Evolutionary conservation across 2,113 vertebrate genomes (phyloP).

Genomic region (Sander vitreus): DNA sequence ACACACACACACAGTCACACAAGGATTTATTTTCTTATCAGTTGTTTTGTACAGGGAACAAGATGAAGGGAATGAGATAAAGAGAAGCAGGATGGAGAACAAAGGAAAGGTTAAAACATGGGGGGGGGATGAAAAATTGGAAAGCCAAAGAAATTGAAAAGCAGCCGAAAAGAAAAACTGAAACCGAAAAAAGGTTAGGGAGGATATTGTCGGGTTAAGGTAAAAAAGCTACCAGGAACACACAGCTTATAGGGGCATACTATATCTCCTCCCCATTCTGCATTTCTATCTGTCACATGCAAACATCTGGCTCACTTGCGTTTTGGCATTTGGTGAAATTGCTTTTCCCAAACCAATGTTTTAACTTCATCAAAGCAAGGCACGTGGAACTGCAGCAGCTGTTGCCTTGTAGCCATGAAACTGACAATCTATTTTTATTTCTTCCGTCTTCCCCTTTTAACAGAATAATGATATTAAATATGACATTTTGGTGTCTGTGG

Average conservation of each 20-base stretch:
- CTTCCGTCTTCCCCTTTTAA: slow-evolving; percentile 18
- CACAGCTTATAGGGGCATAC: not conserved
- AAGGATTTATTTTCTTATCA: slow-evolving; percentile 49
- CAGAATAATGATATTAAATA: slow-evolving; percentile 30
- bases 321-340: slow-evolving; percentile 71
- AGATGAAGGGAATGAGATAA: slow-evolving; percentile 25
- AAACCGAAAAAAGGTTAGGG: not conserved
- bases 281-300: slow-evolving; percentile 34
- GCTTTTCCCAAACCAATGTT: slow-evolving; percentile 60
- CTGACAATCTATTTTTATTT: slow-evolving; percentile 41
- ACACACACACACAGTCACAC: slow-evolving; percentile 12
- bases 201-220: slow-evolving; percentile 14
- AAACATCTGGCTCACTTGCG: slow-evolving; percentile 44
- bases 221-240: not conserved
- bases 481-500: slow-evolving; percentile 8
- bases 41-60: slow-evolving; percentile 25
- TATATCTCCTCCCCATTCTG: slow-evolving; percentile 1
- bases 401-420: slow-evolving; percentile 46
- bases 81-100: not conserved
- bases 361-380: slow-evolving; percentile 54
- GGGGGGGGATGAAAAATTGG: slow-evolving; percentile 19
- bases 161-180: slow-evolving; percentile 12
- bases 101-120: not conserved
- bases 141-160: slow-evolving; percentile 21
- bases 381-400: slow-evolving; percentile 48